Percentiles rank a stretch among this genome's conserved stretches.
Conservation (phyloP, 2,113 vertebrate genomes). For the Lepus europaeus region DNA sequence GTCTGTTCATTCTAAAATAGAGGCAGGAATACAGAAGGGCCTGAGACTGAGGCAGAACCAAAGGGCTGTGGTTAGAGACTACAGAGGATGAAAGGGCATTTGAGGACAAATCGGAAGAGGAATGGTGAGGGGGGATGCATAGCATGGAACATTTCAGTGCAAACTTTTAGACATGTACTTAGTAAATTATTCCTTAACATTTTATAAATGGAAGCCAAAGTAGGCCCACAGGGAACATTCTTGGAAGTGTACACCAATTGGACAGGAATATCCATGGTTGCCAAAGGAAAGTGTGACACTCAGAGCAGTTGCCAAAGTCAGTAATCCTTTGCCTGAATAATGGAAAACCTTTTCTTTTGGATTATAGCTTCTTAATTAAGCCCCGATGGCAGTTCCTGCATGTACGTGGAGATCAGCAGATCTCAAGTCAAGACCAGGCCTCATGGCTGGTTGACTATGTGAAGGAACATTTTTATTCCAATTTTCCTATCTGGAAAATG, state of each 20-base stretch:
- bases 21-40: background rate
- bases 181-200: slow-evolving; percentile 72
- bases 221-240: slow-evolving; percentile 63
- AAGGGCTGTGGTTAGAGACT: background rate
- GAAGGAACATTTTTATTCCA: slow-evolving; percentile 43
- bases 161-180: slow-evolving; percentile 52
- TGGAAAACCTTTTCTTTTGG: slow-evolving; percentile 65
- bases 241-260: slow-evolving; percentile 66
- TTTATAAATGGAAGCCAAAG: slow-evolving; percentile 70
- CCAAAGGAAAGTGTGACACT: slow-evolving; percentile 81
- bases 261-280: slow-evolving; percentile 56
- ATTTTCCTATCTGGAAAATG: slow-evolving; percentile 48
- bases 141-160: slow-evolving; percentile 25
- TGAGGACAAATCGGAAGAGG: slow-evolving; percentile 64
- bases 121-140: background rate
- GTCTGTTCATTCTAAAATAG: background rate
- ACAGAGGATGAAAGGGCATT: slow-evolving; percentile 22
- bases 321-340: slow-evolving; percentile 62
- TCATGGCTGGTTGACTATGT: background rate
- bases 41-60: background rate
- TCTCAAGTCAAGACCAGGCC: background rate
- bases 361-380: slow-evolving; percentile 66
- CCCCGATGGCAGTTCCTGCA: slow-evolving; percentile 18
- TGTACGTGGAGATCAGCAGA: slow-evolving; percentile 49
- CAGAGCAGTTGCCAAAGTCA: slow-evolving; percentile 68